These are phyloP conservation scores for Bombyx mori DNA, from an alignment of 1,140 invertebrate genomes.

Conservation along the genomic window ASM3026992v2 NC_085119.1:5203001-5203500, in stretches of 20 bases:
- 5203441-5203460: too few species aligned
- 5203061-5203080: slow-evolving; percentile 76
- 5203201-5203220: slow-evolving; percentile 76
- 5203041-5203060: slow-evolving; percentile 79
- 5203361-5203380: too few species aligned
- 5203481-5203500: too few species aligned
- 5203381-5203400: too few species aligned
- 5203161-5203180: slow-evolving; percentile 79
- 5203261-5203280: slow-evolving; percentile 65
- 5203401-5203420: too few species aligned
- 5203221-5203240: slow-evolving; percentile 75
- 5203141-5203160: slow-evolving; percentile 69
- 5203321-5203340: too few species aligned
- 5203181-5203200: slow-evolving; percentile 77
- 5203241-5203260: slow-evolving; percentile 75
- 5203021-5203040: slow-evolving; percentile 72
- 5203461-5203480: too few species aligned
- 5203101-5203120: too few species aligned
- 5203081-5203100: slow-evolving; percentile 72
- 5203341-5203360: too few species aligned
- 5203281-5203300: slow-evolving; percentile 23
- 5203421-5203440: too few species aligned
- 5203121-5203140: too few species aligned
- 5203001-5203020: slow-evolving; percentile 73
- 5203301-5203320: too few species aligned